Percentiles rank a stretch among this genome's conserved stretches.
Conservation (phyloP, 2,888 invertebrate species). For the Megaustenia siamemsis region DNA sequence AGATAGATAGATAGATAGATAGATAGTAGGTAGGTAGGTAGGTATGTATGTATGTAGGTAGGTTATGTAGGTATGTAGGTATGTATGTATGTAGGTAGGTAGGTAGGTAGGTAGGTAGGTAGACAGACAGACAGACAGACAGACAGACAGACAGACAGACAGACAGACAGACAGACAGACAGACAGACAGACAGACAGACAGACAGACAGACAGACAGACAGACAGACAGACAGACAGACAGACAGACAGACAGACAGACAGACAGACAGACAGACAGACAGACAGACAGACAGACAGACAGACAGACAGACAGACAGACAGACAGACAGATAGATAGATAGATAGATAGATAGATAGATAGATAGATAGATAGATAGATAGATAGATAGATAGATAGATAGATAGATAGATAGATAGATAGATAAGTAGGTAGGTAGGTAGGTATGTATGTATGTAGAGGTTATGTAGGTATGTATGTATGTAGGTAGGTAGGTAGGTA, state of each 20-base stretch:
- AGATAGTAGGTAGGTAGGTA: too few relatives aligned
- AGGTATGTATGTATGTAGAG: too few relatives aligned
- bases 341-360: not conserved
- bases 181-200: not conserved
- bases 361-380: not conserved
- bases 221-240: slow-evolving; percentile 35
- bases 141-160: not conserved
- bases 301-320: slow-evolving; percentile 13
- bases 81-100: too few relatives aligned
- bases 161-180: not conserved
- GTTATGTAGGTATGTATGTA: too few relatives aligned
- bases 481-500: too few relatives aligned
- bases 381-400: slow-evolving; percentile 9
- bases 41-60: too few relatives aligned
- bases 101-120: too few relatives aligned
- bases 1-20: not conserved
- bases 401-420: too few relatives aligned
- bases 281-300: slow-evolving; percentile 19
- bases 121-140: too few relatives aligned
- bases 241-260: slow-evolving; percentile 42
- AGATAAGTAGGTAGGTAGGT: too few relatives aligned
- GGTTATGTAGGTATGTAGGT: too few relatives aligned
- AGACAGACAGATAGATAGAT: too few relatives aligned
- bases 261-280: slow-evolving; percentile 34
- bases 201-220: slow-evolving; percentile 7